Conservation (phyloP, 2,888 invertebrate genomes). For the Dicycla oo region DNA sequence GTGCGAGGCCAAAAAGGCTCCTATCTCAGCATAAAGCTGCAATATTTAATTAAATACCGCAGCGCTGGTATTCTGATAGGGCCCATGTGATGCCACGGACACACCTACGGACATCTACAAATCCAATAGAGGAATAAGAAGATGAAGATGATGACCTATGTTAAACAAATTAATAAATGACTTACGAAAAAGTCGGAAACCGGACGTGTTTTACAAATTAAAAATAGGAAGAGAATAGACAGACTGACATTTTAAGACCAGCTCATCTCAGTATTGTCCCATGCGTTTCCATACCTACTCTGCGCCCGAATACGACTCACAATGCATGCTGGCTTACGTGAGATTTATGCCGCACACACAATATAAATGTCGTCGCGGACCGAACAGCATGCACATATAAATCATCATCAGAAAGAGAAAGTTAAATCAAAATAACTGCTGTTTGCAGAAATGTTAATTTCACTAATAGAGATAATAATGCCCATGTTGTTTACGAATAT, state of each 20-base stretch:
- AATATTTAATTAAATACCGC: no score
- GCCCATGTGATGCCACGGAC: no score
- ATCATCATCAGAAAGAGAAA: no score
- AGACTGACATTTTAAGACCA: neutral
- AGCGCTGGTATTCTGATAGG: no score
- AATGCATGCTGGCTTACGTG: neutral
- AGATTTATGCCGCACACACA: conserved; percentile 16
- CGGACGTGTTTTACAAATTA: no score
- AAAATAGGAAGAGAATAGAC: neutral
- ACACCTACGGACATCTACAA: no score
- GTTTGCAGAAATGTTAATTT: neutral
- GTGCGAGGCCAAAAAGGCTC: no score
- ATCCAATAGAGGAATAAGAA: no score
- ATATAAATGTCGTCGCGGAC: neutral
- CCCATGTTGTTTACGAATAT: neutral
- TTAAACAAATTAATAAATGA: no score
- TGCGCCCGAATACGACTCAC: conserved; percentile 6
- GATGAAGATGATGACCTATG: no score
- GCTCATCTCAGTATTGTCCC: neutral
- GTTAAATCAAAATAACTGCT: neutral
- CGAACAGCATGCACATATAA: conserved; percentile 5
- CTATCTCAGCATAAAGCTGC: no score
- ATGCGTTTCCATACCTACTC: conserved; percentile 13
- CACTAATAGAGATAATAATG: neutral
- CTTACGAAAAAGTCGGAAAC: neutral